Base-by-base conservation (phyloP, 92 coral and sea anemone genomes). In the Umimayanthus kanabou region DNA sequence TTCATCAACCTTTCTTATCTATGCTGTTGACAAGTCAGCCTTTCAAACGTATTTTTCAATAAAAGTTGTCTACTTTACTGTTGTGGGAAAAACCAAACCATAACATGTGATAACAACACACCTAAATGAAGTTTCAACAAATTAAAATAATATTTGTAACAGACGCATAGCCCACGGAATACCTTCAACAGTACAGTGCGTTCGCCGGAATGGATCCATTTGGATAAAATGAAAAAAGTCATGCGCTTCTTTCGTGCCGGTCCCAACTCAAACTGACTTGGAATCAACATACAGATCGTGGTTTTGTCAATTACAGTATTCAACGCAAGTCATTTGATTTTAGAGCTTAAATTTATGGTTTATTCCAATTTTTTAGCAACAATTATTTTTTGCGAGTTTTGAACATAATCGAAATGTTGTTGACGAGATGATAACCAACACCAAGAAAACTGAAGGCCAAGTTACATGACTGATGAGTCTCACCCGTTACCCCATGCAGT, bases 11-110 rank as follows among this genome's bases (percentile, higher is more conserved):
- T 82, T 14, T 83, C 87, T 83, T 83, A 83, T 83, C 87, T 83
- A 53, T 83, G n/a, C 45, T 83, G 87, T 70, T 83, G 87, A 83
- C 87, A 83, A 71, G 87, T 18, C 10, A 70, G 39, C 58, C 87
- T 40, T 83, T 70, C 26, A 82, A 82, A 67, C 64, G 33, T 67
- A 39, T 42, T n/a, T 42, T 45, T 13, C 29, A 33, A 83, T 45
- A 45, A 69, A 11, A 37, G 49, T 83, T 64, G 58, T 43, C 74
- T 81, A 81, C 74, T 25, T 39, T 83, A 83, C 70, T 28, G 78
- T 83, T 67, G 87, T 83, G 79, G 87, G 87, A 83, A 83, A 55
- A 83, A 83, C 20, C 78, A 70, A 70, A 39, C 26, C 57, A 83
- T 9, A 50, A 71, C 77, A 23, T 42, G 78, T 50, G 76, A 83